Evolutionary conservation across 2,797 vertebrate species (phyloP).

Genomic region (Leuciscus waleckii): DNA sequence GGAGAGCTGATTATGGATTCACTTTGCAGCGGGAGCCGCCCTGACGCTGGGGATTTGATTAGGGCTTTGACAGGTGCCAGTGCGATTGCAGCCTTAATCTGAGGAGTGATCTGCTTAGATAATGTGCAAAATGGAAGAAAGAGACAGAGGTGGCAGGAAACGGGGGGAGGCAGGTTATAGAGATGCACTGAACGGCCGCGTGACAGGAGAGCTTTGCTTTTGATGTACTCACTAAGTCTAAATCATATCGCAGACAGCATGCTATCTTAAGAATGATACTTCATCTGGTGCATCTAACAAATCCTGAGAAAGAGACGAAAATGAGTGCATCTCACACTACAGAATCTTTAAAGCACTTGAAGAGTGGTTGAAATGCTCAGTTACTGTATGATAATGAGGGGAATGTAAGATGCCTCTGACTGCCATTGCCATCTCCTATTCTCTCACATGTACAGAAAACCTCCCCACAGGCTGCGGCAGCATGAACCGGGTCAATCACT

Average conservation of each 20-base stretch:
- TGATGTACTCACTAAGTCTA: conserved; percentile 36
- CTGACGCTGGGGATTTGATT: conserved; percentile 54
- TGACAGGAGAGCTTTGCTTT: conserved; percentile 36
- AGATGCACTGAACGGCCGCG: conserved; percentile 7
- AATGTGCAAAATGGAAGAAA: conserved; percentile 45
- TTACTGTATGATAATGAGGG: conserved; percentile 46
- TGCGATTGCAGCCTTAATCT: conserved; percentile 59
- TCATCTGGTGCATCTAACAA: conserved; percentile 30
- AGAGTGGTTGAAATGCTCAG: conserved; percentile 39
- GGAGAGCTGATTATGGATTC: conserved; percentile 64
- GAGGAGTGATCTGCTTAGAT: conserved; percentile 58
- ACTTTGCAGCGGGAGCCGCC: conserved; percentile 58
- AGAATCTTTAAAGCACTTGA: conserved; percentile 31
- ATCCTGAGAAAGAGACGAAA: conserved; percentile 27
- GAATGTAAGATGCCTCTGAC: conserved; percentile 49
- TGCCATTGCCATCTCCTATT: conserved; percentile 51
- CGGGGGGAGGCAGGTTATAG: conserved; percentile 10
- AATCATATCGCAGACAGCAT: conserved; percentile 50
- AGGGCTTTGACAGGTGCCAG: conserved; percentile 58
- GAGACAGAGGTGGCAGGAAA: conserved; percentile 43
- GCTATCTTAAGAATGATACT: conserved; percentile 19
- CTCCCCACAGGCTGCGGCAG: conserved; percentile 44
- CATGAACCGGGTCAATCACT: conserved; percentile 45
- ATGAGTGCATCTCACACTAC: neutral
- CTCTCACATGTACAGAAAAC: conserved; percentile 52